Evolutionary conservation across 2,113 vertebrate species (phyloP).

Genomic region (Tragelaphus scriptus): DNA sequence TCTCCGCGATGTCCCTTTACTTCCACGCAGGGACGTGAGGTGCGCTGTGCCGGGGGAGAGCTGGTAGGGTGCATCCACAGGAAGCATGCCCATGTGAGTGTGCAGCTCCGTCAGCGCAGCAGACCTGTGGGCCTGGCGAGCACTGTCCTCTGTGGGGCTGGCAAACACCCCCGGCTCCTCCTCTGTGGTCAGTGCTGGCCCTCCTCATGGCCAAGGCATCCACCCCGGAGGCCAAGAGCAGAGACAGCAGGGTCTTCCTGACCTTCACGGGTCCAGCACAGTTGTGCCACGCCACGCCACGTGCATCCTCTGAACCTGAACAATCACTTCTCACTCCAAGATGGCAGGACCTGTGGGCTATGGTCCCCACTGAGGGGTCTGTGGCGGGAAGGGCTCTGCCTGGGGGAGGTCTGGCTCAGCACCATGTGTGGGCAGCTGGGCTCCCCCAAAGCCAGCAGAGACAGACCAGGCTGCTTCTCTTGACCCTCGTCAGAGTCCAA

Average conservation of each 20-base stretch:
- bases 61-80: too few relatives aligned
- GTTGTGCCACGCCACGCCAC: too few relatives aligned
- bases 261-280: not conserved
- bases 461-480: not conserved
- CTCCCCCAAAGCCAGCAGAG: not conserved
- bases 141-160: not conserved
- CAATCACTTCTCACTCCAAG: not conserved
- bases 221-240: not conserved
- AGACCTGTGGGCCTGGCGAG: not conserved
- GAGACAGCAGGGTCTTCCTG: not conserved
- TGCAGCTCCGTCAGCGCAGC: not conserved
- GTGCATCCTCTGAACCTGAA: not conserved
- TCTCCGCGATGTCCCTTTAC: not conserved
- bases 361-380: not conserved
- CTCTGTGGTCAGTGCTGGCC: not conserved
- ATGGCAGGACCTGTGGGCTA: not conserved
- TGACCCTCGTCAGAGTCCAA: not conserved
- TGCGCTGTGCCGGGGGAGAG: not conserved
- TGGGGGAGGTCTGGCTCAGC: not conserved
- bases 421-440: not conserved
- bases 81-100: accelerated
- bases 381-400: not conserved
- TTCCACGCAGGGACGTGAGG: not conserved
- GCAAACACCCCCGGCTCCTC: not conserved
- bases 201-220: not conserved